These are phyloP conservation scores for Yponomeuta cagnagella DNA, from an alignment of 2,888 invertebrate genomes.

Conservation along the genomic window DNA sequence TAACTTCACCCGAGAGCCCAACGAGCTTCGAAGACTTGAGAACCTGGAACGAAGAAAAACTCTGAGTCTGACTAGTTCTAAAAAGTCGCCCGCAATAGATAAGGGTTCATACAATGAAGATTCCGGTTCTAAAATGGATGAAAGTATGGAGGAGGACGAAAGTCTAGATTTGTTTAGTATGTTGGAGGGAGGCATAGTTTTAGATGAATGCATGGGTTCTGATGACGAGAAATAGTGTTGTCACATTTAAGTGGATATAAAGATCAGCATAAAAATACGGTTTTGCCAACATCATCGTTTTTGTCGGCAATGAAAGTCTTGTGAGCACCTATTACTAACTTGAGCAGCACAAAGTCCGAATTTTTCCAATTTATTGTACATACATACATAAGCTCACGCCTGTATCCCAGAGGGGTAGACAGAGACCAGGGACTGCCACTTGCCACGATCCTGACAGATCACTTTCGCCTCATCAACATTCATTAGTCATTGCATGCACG, in stretches of 20 bases:
- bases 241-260: not conserved
- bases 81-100: not conserved
- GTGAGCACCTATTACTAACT: too few relatives aligned
- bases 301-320: too few relatives aligned
- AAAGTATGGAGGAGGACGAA: conserved; percentile 6
- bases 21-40: conserved; percentile 19
- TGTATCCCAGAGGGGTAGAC: too few relatives aligned
- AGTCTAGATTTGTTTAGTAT: conserved; percentile 15
- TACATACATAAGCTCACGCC: too few relatives aligned
- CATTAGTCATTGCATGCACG: too few relatives aligned
- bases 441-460: too few relatives aligned
- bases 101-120: not conserved
- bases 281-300: too few relatives aligned
- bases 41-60: conserved; percentile 1
- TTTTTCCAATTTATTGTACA: too few relatives aligned
- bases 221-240: conserved; percentile 37
- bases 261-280: too few relatives aligned
- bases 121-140: conserved; percentile 16
- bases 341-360: too few relatives aligned
- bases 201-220: conserved; percentile 58
- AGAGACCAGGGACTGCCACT: too few relatives aligned
- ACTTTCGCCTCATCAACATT: too few relatives aligned
- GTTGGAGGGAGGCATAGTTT: not conserved
- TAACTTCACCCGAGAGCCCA: not conserved
- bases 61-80: not conserved